Base-by-base conservation (phyloP, 2,888 invertebrate genomes). In the Brachyopa scutellaris region DNA sequence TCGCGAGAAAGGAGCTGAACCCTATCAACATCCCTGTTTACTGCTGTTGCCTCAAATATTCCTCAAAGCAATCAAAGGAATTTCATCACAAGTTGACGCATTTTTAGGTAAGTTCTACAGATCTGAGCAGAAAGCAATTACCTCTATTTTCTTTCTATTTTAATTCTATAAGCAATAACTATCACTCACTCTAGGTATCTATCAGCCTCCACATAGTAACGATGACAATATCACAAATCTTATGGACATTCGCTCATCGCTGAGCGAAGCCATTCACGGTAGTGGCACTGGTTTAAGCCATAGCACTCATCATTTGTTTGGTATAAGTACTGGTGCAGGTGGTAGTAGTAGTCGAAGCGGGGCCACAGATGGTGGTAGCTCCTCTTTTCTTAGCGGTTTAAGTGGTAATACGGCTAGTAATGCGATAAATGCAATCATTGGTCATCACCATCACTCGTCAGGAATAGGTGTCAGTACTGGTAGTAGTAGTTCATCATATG, bases 41-140 rank as follows among this genome's bases (percentile, higher is more conserved):
- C 93, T 94, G 84, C 92, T 94, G 9, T 91, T 99, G 85, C 98
- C 98, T 0, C 92, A 94, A 83, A 98, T 98, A 88, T 99, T 99
- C 92, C 93, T 96, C 85, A 96, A 96, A 89, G 97, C 98, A 6
- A 97, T 99, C 92, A 95, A 95, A 90, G 98, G 98, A 36, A 93
- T 99, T 77, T 96, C 98, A 0, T 95, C 95, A 26, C 95, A 98
- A 88, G 97, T 98, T 9, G 98, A 99, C 91, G 97, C 98, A 1
- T 99, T 98, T 91, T 92, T 99, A 84, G 98, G 98, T 97, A 92
- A 91, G 92, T 15, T 2, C 7, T 4, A n/a, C 15, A 1, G 13
- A n/a, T 21, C 9, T 13, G n/a, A n/a, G n/a, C n/a, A 42, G n/a
- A 1, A 23, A 5, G 2, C 3, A 13, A 36, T 45, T 21, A 45